Percentiles rank a stretch among this genome's conserved stretches.
Conservation (phyloP, 2,113 vertebrate genomes). For the Corythoichthys intestinalis region DNA sequence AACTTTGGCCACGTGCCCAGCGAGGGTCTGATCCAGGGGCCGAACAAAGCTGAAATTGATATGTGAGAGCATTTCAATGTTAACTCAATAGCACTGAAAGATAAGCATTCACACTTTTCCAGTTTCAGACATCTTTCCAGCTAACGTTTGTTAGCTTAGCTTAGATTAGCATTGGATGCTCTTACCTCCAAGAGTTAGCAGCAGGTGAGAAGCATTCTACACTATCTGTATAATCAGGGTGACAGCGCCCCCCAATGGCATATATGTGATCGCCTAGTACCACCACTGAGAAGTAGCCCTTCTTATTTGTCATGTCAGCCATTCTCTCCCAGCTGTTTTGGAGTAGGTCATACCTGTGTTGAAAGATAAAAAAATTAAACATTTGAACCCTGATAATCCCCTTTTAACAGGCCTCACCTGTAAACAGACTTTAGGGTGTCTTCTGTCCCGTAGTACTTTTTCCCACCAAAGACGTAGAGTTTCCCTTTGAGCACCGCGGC, state of each 20-base stretch:
- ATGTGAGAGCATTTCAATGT: background rate
- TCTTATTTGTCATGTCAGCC: slow-evolving; percentile 56
- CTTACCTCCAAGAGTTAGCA: slow-evolving; percentile 68
- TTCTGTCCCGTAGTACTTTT: slow-evolving; percentile 76
- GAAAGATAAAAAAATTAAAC: background rate
- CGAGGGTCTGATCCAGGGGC: slow-evolving; percentile 56
- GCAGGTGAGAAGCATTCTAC: slow-evolving; percentile 66
- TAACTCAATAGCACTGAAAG: no score
- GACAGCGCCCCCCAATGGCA: slow-evolving; percentile 61
- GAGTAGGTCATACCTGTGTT: slow-evolving; percentile 60
- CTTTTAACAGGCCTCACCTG: slow-evolving; percentile 67
- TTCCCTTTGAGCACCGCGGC: slow-evolving; percentile 69
- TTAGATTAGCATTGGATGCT: background rate
- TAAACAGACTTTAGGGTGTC: slow-evolving; percentile 78
- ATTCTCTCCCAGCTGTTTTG: slow-evolving; percentile 63
- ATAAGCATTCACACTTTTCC: no score
- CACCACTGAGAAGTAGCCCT: slow-evolving; percentile 60
- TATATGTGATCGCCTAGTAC: slow-evolving; percentile 55
- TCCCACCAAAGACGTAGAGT: slow-evolving; percentile 85
- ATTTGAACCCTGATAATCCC: background rate
- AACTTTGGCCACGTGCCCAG: slow-evolving; percentile 57
- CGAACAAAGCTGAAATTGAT: slow-evolving; percentile 47
- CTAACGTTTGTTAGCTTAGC: background rate
- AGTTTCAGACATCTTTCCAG: no score
- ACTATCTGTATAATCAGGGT: slow-evolving; percentile 44